Evolutionary conservation across 2,797 vertebrate species (phyloP).

Genomic region (Podarcis siculus): DNA sequence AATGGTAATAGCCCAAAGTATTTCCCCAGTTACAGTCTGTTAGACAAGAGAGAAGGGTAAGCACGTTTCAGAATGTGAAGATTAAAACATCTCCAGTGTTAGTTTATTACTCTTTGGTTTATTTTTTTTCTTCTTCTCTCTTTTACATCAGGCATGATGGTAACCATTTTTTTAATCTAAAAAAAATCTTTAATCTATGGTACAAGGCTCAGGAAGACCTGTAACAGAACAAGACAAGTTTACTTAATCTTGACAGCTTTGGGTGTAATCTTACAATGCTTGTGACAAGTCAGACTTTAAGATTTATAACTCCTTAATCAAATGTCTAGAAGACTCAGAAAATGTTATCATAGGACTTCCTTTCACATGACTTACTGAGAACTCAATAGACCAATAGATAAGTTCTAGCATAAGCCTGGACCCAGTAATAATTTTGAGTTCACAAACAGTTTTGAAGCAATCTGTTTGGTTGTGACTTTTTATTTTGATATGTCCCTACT

Average conservation of each 20-base stretch:
- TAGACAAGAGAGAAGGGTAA: slow-evolving; percentile 57
- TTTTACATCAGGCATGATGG: slow-evolving; percentile 74
- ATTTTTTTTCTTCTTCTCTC: slow-evolving; percentile 56
- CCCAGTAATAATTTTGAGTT: slow-evolving; percentile 76
- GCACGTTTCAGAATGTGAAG: slow-evolving; percentile 62
- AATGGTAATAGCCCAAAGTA: slow-evolving; percentile 55
- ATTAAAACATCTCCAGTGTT: slow-evolving; percentile 72
- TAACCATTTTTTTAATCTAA: slow-evolving; percentile 79
- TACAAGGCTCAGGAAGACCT: slow-evolving; percentile 84
- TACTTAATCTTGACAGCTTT: slow-evolving; percentile 89
- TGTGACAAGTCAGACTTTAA: slow-evolving; percentile 87
- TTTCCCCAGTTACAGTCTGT: slow-evolving; percentile 50
- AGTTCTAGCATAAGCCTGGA: slow-evolving; percentile 76
- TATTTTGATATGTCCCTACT: slow-evolving; percentile 5
- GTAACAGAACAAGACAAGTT: slow-evolving; percentile 87
- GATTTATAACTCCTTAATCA: slow-evolving; percentile 90
- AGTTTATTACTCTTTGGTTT: slow-evolving; percentile 65
- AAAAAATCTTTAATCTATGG: slow-evolving; percentile 84
- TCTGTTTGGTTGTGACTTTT: slow-evolving; percentile 44
- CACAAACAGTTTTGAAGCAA: slow-evolving; percentile 73
- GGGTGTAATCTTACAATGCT: slow-evolving; percentile 86
- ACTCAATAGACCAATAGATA: slow-evolving; percentile 86
- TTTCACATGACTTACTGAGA: slow-evolving; percentile 86
- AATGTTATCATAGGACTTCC: slow-evolving; percentile 85
- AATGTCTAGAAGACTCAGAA: slow-evolving; percentile 87